Base-by-base conservation (phyloP, 1,140 invertebrate genomes). In the Cephus cinctus region DNA sequence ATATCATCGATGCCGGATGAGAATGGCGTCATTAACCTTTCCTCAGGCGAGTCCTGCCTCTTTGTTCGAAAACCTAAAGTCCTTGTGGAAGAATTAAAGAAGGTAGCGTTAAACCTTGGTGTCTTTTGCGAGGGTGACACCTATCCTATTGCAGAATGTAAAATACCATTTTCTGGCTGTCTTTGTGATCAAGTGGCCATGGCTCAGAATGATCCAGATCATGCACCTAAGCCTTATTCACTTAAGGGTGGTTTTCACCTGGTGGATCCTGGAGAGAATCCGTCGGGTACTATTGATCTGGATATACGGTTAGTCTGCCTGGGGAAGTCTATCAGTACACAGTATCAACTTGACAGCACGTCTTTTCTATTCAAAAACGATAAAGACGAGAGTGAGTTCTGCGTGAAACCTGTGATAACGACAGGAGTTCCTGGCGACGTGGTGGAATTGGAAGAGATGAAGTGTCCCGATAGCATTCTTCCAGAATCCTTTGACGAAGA, bases 151-250 rank as follows among this genome's bases (percentile, higher is more conserved):
- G 73, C 69, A 5, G 63, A 75, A 40, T 56, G 60, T 4, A 52
- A 63, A 19, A 43, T 75, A 2, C 50, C 52, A 0, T 34, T 76
- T 19, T 61, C 65, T 0, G 73, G 71, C 2, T 76, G 74, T 30
- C 35, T 71, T 1, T 76, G 74, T 41, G 66, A 76, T 32, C 73
- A 76, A 49, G 44, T 75, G 4, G 57, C 62, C 5, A 73, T 75
- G 69, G 49, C 63, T 1, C 47, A 36, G 22, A 75, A 75, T 43
- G 74, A 75, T 38, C 18, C n/a, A 0, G 45, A 57, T 5, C 62
- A 68, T 38, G 41, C 60, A 36, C 68, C 71, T 0, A 63, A 62
- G 31, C 71, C 73, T 0, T 75, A 69, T 39, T 31, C 43, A 15
- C 43, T 74, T 20, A 59, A 58, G 12, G 65, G 65, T n/a, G 52